Evolutionary conservation across 1,140 invertebrate species (phyloP), one percentile per base, ranked within the genome.

Genomic region (Pantala flavescens): DNA sequence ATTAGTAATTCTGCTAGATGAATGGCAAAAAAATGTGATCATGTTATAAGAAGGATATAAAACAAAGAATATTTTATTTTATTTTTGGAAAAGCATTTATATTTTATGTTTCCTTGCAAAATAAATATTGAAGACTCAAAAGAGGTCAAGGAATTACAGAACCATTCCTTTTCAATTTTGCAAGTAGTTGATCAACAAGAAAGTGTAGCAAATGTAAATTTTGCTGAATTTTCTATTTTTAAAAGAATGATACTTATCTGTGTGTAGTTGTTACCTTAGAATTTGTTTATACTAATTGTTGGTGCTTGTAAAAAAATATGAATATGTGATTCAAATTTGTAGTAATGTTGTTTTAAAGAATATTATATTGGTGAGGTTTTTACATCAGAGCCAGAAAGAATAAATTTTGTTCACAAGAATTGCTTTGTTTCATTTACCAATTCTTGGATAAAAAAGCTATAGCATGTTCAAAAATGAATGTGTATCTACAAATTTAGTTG

Each of bases 221-320:
- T 63, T 63, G n/a, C n/a, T 63, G n/a, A 63, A 63, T 19, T 63
- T 63, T 63, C 14, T 63, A 63, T 63, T 63, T 63, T 63, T 63
- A 63, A 14, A 63, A 19, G 49, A 63, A 63, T 19, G 49, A 63
- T 19, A 19, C 49, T 63, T 63, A 63, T 63, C 49, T 21, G n/a
- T 16, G 14, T 63, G n/a, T 19, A 63, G n/a, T 21, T 63, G 49
- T 63, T 63, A 63, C 14, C 14, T 63, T 63, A 63, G 49, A 63
- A 63, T 63, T 19, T 19, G 49, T 63, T 36, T 63, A 63, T 21
- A 16, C 49, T 63, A 63, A 63, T 63, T 21, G n/a, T 63, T 63
- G 49, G 49, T 63, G 49, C 49, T 63, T 16, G 16, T 63, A 21
- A 7, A 12, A 63, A 63, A 19, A 21, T 63, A 1, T 63, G 28